Conservation (phyloP, 2,888 invertebrate genomes). For the Erannis defoliaria region DNA sequence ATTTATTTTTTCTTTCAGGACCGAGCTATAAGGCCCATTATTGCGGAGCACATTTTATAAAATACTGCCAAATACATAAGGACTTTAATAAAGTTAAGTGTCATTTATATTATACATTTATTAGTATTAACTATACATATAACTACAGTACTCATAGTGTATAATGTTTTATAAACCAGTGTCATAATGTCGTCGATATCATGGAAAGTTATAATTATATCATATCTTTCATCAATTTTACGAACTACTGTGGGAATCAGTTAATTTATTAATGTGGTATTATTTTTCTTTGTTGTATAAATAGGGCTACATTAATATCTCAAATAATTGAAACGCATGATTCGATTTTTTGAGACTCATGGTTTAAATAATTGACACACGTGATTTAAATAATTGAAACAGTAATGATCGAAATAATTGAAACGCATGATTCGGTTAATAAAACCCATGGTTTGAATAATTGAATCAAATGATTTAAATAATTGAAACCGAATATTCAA, state of each 20-base stretch:
- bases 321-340: not conserved
- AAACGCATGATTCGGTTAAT: not conserved
- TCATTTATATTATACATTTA: constrained; percentile 28
- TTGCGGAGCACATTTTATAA: not conserved
- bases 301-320: not conserved
- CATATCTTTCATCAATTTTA: not conserved
- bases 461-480: not conserved
- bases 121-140: not conserved
- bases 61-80: constrained; percentile 45
- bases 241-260: not conserved
- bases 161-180: constrained; percentile 5
- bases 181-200: not conserved
- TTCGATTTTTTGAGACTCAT: not conserved
- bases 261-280: not conserved
- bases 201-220: not conserved
- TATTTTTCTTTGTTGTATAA: not conserved
- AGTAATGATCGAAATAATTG: not conserved
- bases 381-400: not conserved
- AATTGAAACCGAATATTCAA: not conserved
- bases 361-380: not conserved
- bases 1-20: constrained; percentile 33
- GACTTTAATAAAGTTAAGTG: constrained; percentile 33
- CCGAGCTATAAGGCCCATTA: constrained; percentile 35
- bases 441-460: no score
- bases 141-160: constrained; percentile 3